Percentiles rank a stretch among this genome's conserved stretches.
Conservation (phyloP, 2,888 invertebrate genomes). For the Orthonevra nobilis region DNA sequence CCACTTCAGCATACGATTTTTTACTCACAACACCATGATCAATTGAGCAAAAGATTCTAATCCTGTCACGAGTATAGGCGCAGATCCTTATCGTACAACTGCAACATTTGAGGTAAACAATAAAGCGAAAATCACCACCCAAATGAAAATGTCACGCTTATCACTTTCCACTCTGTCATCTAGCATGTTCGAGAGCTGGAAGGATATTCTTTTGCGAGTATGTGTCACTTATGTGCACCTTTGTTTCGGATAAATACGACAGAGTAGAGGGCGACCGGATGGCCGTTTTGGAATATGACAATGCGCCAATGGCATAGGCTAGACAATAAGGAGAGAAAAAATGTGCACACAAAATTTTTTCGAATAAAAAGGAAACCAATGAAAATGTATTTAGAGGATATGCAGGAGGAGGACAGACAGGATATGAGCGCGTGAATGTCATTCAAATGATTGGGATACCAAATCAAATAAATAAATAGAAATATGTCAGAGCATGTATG, state of each 20-base stretch:
- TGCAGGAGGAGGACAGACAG: conserved; percentile 48
- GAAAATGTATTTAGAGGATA: conserved; percentile 56
- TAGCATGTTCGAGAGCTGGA: conserved; percentile 26
- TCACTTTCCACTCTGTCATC: conserved; percentile 71
- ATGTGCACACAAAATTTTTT: conserved; percentile 37
- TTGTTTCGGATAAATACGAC: conserved; percentile 32
- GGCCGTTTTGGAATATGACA: conserved; percentile 46
- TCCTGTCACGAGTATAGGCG: conserved; percentile 63
- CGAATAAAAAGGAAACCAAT: conserved; percentile 55
- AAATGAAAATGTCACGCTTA: conserved; percentile 79
- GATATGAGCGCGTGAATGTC: conserved; percentile 53
- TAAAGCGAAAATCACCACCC: conserved; percentile 74
- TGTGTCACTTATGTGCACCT: conserved; percentile 29
- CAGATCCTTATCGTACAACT: conserved; percentile 32
- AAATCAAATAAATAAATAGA: conserved; percentile 45
- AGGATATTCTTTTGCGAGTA: conserved; percentile 13
- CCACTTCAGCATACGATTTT: conserved; percentile 3
- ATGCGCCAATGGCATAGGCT: background rate
- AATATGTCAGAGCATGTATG: conserved; percentile 30
- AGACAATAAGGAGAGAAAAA: conserved; percentile 26
- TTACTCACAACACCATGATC: conserved; percentile 3
- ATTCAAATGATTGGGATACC: conserved; percentile 40
- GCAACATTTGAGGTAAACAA: conserved; percentile 36
- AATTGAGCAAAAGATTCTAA: conserved; percentile 60
- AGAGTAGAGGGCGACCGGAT: conserved; percentile 62